Base-by-base conservation (phyloP, 1,140 invertebrate genomes). In the Hypothenemus hampei region DNA sequence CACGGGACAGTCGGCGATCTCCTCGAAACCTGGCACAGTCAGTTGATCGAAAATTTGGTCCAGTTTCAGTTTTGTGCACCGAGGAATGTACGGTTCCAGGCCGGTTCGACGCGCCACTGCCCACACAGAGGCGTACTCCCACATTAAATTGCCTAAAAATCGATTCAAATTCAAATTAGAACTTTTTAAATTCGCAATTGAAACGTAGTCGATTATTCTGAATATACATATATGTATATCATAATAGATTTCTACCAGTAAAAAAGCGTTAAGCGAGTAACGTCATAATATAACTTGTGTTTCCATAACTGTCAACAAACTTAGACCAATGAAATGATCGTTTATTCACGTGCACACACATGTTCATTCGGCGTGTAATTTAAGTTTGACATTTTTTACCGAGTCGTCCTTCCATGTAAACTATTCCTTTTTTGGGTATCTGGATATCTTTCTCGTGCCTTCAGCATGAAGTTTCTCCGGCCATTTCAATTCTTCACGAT, bases 61-160 rank as follows among this genome's bases (percentile, higher is more conserved):
- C n/a, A 81, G 59, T 20, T 74, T 78, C 22, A 73, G 70, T 15
- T 75, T 68, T 55, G 81, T 80, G 56, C 78, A 80, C 46, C 74
- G 69, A 19, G 79, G 79, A 48, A 82, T 71, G 46, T 76, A 80
- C 0, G 80, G 75, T 57, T 80, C 78, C 3, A 82, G 65, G 3
- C 79, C 77, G 7, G 81, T 82, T 39, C 76, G 67, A 49, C 77
- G 46, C 59, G 65, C 77, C 61, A 72, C 67, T 0, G 80, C 81
- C 77, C 78, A 82, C 3, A 82, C 77, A 0, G 79, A 78, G 0
- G 77, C 80, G 55, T 82, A 83, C 52, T 82, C 79, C 76, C 79
- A 82, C 64, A 83, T 83, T 61, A 81, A 79, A 65, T 83, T 83
- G 31, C 81, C 84, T 58, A 16, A 8, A 43, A 50, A 6, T 16